Evolutionary conservation across 2,888 invertebrate genomes (phyloP).

Genomic region (Eupithecia tripunctaria): DNA sequence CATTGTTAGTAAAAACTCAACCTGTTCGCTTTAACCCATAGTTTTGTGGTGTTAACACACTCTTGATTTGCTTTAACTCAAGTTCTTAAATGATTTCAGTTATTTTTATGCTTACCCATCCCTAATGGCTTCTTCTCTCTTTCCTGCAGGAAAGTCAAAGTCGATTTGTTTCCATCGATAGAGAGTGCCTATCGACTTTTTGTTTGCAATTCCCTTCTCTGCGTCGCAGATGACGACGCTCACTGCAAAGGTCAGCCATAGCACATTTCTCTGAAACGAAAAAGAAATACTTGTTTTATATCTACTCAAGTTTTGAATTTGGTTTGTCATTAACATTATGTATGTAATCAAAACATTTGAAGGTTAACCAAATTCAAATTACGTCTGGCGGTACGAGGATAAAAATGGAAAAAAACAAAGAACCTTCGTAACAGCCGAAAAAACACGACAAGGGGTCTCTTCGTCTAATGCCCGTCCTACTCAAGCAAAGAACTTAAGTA

Average conservation of each 20-base stretch:
- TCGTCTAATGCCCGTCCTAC: too few species aligned
- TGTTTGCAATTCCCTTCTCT: conserved; percentile 47
- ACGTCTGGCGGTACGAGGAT: not conserved
- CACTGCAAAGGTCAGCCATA: conserved; percentile 44
- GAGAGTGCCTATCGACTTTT: conserved; percentile 65
- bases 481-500: too few species aligned
- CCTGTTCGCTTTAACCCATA: too few species aligned
- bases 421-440: not conserved
- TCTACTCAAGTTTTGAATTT: not conserved
- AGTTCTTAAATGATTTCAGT: not conserved
- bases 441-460: not conserved
- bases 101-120: conserved; percentile 57
- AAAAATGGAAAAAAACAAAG: not conserved
- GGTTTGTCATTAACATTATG: not conserved
- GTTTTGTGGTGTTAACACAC: too few species aligned
- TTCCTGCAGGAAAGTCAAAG: conserved; percentile 59
- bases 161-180: conserved; percentile 80
- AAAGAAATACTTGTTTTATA: not conserved
- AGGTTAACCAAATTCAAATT: not conserved
- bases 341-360: not conserved
- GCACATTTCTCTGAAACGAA: conserved; percentile 37
- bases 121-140: conserved; percentile 60
- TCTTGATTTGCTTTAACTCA: not conserved
- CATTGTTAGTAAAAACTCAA: too few species aligned
- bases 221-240: conserved; percentile 41